Percentiles rank a stretch among this genome's conserved stretches.
Conservation (phyloP, 2,113 vertebrate species). For the Pluvianellus socialis region DNA sequence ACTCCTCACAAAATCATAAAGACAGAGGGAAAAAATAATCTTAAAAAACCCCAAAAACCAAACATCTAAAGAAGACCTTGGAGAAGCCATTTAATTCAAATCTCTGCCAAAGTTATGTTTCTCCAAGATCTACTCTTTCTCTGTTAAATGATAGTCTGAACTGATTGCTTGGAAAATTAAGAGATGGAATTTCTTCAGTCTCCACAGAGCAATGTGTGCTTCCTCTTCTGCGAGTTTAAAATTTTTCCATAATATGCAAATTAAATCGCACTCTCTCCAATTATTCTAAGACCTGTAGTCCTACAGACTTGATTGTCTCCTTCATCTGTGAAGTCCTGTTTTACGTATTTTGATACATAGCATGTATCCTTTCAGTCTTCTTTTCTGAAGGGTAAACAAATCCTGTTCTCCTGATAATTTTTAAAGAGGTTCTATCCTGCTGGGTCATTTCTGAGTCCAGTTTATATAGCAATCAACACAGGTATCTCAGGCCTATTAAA, state of each 20-base stretch:
- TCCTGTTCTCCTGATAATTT: neutral
- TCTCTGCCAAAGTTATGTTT: neutral
- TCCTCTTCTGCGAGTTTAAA: neutral
- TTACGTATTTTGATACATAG: neutral
- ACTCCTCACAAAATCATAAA: neutral
- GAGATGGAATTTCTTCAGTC: neutral
- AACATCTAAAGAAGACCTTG: neutral
- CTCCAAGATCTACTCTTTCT: neutral
- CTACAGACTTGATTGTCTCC: neutral
- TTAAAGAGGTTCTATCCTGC: neutral
- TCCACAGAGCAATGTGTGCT: neutral
- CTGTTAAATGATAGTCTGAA: neutral
- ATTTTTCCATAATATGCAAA: accelerated
- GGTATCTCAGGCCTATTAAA: neutral
- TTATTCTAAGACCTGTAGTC: neutral
- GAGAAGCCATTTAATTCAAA: neutral
- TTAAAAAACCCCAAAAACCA: no score
- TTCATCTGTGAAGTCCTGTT: neutral
- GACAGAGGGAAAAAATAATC: no score
- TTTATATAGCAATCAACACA: neutral
- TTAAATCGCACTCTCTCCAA: neutral
- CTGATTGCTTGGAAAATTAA: neutral
- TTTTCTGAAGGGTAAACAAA: neutral
- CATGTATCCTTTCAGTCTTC: neutral
- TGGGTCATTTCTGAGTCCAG: neutral